A percentile compares a stretch with the other conserved stretches of the same genome.
phyloP scores from a whole-genome alignment of 2,113 vertebrate genomes.

The Phalacrocorax brasilianus region DNA sequence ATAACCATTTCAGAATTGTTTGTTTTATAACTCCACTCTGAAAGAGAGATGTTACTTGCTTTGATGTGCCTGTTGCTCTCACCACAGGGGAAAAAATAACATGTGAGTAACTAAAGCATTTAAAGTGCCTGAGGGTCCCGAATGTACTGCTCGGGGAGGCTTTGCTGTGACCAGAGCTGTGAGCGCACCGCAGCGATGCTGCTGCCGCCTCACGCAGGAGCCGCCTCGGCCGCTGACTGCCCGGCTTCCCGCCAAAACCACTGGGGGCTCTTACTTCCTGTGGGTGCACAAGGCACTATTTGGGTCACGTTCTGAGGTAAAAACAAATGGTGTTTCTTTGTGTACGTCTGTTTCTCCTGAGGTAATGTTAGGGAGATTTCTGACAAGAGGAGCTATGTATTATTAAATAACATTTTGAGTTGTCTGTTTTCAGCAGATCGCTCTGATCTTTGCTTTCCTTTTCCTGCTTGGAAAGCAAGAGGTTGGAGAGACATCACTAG shows the following conservation, averaged over 20 bases:
- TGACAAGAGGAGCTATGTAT: neutral
- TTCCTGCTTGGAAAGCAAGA: neutral
- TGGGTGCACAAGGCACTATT: rapidly evolving
- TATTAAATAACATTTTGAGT: neutral
- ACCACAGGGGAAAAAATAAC: neutral
- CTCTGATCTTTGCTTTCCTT: neutral
- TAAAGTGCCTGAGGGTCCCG: neutral
- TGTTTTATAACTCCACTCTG: conserved; percentile 42
- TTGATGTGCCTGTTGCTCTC: conserved; percentile 66
- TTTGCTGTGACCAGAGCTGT: neutral
- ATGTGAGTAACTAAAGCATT: neutral
- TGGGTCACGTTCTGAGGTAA: neutral
- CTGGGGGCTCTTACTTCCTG: rapidly evolving
- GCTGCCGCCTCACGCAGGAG: rapidly evolving
- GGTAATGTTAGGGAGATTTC: neutral
- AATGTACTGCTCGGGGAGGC: neutral
- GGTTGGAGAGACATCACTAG: neutral
- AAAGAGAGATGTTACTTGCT: conserved; percentile 35
- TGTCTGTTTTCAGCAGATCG: rapidly evolving
- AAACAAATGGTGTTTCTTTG: rapidly evolving
- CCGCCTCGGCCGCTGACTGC: neutral
- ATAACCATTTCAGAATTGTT: conserved; percentile 47
- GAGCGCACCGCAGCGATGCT: no score
- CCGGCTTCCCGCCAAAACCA: neutral
- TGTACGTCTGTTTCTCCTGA: neutral